These are phyloP conservation scores for Palythoa caribaeorum DNA, from an alignment of 92 coral and sea anemone genomes.

Conservation along the genomic window DNA sequence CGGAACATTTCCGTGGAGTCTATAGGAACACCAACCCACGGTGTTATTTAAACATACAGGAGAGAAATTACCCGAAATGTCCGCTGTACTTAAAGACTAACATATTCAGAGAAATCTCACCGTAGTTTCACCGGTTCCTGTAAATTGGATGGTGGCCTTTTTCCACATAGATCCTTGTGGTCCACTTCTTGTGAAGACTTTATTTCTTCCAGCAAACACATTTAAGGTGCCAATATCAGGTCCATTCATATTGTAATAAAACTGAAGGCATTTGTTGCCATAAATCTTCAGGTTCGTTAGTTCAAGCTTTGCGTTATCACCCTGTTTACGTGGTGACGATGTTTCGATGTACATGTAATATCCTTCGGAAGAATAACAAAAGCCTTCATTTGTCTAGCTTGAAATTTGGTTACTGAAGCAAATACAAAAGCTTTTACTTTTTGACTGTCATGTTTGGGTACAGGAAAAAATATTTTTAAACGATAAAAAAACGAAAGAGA, in stretches of 20 bases:
- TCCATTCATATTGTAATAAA: constrained; percentile 48
- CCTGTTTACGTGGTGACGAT: no score
- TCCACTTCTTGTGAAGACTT: constrained; percentile 11
- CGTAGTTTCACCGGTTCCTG: background rate
- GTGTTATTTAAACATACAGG: background rate
- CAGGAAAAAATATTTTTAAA: no score
- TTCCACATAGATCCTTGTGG: constrained; percentile 53
- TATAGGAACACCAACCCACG: no score
- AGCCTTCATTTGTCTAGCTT: no score
- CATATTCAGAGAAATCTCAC: background rate
- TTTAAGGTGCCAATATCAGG: constrained; percentile 36
- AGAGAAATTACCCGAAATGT: background rate
- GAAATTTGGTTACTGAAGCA: no score
- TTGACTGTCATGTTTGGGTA: no score
- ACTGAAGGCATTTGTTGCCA: background rate
- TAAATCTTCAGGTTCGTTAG: constrained; percentile 2
- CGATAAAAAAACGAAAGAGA: no score
- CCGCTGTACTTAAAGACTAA: background rate
- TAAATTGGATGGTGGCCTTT: background rate
- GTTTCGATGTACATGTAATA: background rate
- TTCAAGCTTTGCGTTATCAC: background rate
- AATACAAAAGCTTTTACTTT: no score
- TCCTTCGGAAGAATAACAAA: background rate
- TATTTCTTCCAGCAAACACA: constrained; percentile 19
- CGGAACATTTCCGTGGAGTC: no score